Evolutionary conservation across 2,797 vertebrate genomes (phyloP).

Genomic region (Choloepus didactylus): DNA sequence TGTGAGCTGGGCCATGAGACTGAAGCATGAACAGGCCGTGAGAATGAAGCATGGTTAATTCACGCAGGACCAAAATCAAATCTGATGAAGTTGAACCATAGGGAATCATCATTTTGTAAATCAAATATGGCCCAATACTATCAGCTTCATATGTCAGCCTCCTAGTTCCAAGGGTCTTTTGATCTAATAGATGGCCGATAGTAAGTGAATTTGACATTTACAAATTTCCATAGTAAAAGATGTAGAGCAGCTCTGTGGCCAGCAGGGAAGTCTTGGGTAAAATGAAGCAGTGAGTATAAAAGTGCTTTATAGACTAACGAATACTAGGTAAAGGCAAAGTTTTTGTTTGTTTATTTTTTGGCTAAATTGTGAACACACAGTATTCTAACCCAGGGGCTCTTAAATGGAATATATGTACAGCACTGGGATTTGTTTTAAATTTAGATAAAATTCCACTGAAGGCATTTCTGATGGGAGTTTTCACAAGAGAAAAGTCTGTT

Average conservation of each 20-base stretch:
- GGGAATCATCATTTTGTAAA: slow-evolving; percentile 37
- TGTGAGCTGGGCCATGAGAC: neutral
- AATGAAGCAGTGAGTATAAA: slow-evolving; percentile 49
- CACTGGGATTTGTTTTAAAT: neutral
- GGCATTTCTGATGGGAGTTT: neutral
- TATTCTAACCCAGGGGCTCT: slow-evolving; percentile 49
- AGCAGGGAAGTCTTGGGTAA: slow-evolving; percentile 40
- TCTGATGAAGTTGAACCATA: neutral
- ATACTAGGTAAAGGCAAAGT: slow-evolving; percentile 52
- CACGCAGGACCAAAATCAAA: slow-evolving; percentile 16
- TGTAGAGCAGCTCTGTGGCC: slow-evolving; percentile 21
- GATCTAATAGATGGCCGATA: slow-evolving; percentile 42
- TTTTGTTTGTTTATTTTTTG: neutral
- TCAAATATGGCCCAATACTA: slow-evolving; percentile 13
- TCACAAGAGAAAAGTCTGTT: slow-evolving; percentile 56
- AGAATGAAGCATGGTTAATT: slow-evolving; percentile 46
- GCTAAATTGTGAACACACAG: slow-evolving; percentile 40
- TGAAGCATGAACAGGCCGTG: neutral
- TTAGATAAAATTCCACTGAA: slow-evolving; percentile 27
- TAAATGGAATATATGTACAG: slow-evolving; percentile 46
- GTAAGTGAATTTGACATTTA: neutral
- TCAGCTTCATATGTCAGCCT: slow-evolving; percentile 32
- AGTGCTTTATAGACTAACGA: slow-evolving; percentile 61
- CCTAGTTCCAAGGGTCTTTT: slow-evolving; percentile 55
- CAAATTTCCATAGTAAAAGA: neutral